Evolutionary conservation across 2,113 vertebrate species (phyloP).

Genomic region (Sprattus sprattus): DNA sequence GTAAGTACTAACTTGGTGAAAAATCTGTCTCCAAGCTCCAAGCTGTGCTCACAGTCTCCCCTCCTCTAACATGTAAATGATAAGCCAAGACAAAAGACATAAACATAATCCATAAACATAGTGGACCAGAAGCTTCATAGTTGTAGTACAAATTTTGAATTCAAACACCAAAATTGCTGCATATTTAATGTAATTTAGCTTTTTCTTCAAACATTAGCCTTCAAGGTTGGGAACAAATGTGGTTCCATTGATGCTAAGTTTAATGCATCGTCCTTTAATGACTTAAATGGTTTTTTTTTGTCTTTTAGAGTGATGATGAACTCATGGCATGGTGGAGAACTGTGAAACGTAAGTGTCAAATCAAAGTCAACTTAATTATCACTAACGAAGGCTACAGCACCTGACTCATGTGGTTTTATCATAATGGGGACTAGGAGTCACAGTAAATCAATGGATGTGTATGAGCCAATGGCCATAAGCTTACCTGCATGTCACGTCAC

Average conservation of each 20-base stretch:
- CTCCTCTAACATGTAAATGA: too few species aligned
- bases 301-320: not conserved
- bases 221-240: not conserved
- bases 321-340: not conserved
- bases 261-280: not conserved
- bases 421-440: not conserved
- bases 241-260: not conserved
- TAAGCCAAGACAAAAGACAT: not conserved
- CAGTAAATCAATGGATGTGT: not conserved
- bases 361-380: not conserved
- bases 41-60: too few species aligned
- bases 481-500: not conserved
- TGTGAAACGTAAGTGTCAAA: constrained; percentile 5
- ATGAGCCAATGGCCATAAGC: not conserved
- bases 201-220: not conserved
- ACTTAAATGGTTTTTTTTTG: not conserved
- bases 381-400: not conserved
- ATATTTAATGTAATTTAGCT: not conserved
- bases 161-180: not conserved
- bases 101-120: not conserved
- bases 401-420: not conserved
- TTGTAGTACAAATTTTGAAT: not conserved
- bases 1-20: too few species aligned
- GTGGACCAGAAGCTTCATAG: not conserved
- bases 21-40: too few species aligned